Conservation (phyloP, 2,888 invertebrate species). For the Dorcus parallelipipedus region DNA sequence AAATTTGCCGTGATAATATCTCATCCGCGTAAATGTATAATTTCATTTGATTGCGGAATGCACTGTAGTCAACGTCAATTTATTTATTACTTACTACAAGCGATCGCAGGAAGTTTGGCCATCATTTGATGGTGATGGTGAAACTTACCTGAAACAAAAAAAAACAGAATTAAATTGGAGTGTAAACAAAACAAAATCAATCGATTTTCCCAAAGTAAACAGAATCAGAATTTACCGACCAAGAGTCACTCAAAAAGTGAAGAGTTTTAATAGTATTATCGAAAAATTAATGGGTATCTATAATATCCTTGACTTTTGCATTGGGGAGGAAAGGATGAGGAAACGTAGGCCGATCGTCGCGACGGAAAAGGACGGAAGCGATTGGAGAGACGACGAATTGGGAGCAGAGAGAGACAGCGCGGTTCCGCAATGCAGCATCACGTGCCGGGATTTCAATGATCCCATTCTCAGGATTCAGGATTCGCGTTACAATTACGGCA, state of each 20-base stretch:
- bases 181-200: neutral
- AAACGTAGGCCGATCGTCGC: neutral
- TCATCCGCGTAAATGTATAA: no score
- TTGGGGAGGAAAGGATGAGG: neutral
- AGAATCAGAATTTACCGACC: no score
- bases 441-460: slow-evolving; percentile 23
- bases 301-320: neutral
- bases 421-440: slow-evolving; percentile 29
- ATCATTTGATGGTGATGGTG: neutral
- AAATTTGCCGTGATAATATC: no score
- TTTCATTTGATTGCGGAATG: no score
- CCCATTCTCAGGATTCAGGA: slow-evolving; percentile 13
- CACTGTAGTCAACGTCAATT: no score
- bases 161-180: neutral
- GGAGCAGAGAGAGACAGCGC: slow-evolving; percentile 11
- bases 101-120: neutral
- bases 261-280: no score
- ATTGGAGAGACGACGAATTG: slow-evolving; percentile 11
- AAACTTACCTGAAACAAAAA: slow-evolving; percentile 10
- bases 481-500: slow-evolving; percentile 2
- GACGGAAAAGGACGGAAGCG: neutral
- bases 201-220: no score
- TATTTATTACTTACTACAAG: no score
- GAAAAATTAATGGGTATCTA: neutral
- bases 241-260: no score